These are phyloP conservation scores for Papilio polytes DNA, from an alignment of 1,140 invertebrate genomes.

Conservation along the genomic window DNA sequence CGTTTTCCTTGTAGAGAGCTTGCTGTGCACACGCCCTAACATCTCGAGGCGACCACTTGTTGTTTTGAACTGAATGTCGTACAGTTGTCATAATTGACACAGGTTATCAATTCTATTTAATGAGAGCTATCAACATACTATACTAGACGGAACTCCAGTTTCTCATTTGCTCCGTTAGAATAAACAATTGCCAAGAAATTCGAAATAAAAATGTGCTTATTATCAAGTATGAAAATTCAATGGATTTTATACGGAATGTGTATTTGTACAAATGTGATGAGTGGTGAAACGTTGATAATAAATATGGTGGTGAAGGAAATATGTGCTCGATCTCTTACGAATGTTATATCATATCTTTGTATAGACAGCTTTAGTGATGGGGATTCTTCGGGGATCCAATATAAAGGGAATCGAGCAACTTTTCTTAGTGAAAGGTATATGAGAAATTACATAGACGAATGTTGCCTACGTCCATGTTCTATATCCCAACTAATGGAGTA, in stretches of 20 bases:
- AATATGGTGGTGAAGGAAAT: conserved; percentile 60
- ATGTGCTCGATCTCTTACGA: conserved; percentile 62
- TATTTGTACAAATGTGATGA: conserved; percentile 56
- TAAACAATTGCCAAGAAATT: conserved; percentile 47
- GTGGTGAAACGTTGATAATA: conserved; percentile 57
- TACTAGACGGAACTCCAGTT: conserved; percentile 72
- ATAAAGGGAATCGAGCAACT: conserved; percentile 56
- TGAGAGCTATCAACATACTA: conserved; percentile 63
- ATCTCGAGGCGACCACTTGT: conserved; percentile 68
- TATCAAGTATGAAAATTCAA: conserved; percentile 52
- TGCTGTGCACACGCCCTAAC: conserved; percentile 49
- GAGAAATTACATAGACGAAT: conserved; percentile 63
- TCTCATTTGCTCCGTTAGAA: conserved; percentile 47
- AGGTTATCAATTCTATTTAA: conserved; percentile 80
- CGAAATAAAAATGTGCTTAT: conserved; percentile 60
- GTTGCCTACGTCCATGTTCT: conserved; percentile 64
- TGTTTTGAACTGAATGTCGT: conserved; percentile 79
- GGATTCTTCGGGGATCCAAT: conserved; percentile 50
- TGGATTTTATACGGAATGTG: conserved; percentile 60
- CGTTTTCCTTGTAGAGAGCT: background rate
- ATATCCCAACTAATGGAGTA: conserved; percentile 69
- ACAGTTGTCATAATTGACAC: conserved; percentile 71
- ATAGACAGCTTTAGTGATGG: conserved; percentile 40
- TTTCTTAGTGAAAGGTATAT: conserved; percentile 55
- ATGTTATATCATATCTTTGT: conserved; percentile 62